Base-by-base conservation (phyloP, 2,113 vertebrate species). In the Rhynchopsitta pachyrhyncha region DNA sequence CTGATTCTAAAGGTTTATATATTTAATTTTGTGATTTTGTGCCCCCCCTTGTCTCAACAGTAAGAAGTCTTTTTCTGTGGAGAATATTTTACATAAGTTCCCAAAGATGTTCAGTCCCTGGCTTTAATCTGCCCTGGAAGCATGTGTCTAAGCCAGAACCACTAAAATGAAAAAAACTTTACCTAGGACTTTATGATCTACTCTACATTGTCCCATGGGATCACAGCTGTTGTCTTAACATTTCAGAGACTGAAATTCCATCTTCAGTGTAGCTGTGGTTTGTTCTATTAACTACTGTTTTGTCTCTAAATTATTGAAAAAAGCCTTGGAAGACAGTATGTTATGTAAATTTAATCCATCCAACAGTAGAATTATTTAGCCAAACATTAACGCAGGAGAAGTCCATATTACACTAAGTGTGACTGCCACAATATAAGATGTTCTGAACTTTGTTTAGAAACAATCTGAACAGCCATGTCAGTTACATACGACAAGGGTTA, bases 301-400 rank as follows among this genome's bases (percentile, higher is more conserved):
- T 92, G 76, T 86, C 71, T 90, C 59, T 64, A 91, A 95, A 89
- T 83, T 50, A 93, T 93, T 93, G 70, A 76, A 41, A 78, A 95
- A 78, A n/a, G 47, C 12, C 33, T 85, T 66, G 75, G 44, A 94
- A 82, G 59, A 76, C 75, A 90, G 79, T 71, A 66, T 33, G 33
- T 93, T 88, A 79, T 70, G 75, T 79, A 93, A 85, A 96, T 93
- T 82, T 93, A 88, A 95, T 88, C 67, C 7, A 0, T 53, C 70
- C 46, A 91, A 68, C 47, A 92, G 81, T 69, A 79, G 39, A 31
- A 33, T 60, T 70, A 31, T 74, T 79, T 80, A 86, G 87, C 31
- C 85, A 86, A 85, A 74, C 9, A 15, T 87, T 79, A 85, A 35
- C 41, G 44, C 71, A 62, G 53, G 37, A 88, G 70, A 90, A 87